Conservation (phyloP, 2,797 vertebrate genomes). For the Lepilemur septentrionalis region DNA sequence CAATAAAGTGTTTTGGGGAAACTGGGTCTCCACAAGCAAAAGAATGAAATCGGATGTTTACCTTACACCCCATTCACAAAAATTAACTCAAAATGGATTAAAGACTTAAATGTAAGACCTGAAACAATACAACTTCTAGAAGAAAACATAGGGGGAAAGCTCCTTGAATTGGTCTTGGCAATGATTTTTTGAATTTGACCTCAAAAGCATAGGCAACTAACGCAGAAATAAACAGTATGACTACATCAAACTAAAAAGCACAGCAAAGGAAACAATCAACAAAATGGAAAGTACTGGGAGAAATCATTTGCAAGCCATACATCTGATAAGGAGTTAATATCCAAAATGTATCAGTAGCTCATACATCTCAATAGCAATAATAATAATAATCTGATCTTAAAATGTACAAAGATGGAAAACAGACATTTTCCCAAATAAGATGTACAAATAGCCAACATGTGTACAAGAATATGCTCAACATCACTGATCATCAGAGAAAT, state of each 20-base stretch:
- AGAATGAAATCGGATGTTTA: not conserved
- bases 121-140: not conserved
- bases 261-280: not conserved
- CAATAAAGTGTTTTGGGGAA: not conserved
- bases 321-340: no score
- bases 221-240: not conserved
- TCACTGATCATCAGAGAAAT: not conserved
- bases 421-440: not conserved
- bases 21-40: no score
- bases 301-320: not conserved
- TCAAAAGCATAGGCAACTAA: not conserved
- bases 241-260: not conserved
- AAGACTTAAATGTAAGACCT: not conserved
- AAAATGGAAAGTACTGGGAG: not conserved
- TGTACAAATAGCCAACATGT: no score
- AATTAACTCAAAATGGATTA: not conserved
- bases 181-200: not conserved
- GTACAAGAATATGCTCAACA: not conserved
- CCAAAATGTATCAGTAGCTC: not conserved
- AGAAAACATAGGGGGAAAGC: not conserved
- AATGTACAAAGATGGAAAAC: not conserved
- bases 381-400: not conserved
- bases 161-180: not conserved
- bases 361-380: not conserved
- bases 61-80: not conserved